These are phyloP conservation scores for Mellivora capensis DNA, from an alignment of 2,113 vertebrate species.

Conservation along the genomic window DNA sequence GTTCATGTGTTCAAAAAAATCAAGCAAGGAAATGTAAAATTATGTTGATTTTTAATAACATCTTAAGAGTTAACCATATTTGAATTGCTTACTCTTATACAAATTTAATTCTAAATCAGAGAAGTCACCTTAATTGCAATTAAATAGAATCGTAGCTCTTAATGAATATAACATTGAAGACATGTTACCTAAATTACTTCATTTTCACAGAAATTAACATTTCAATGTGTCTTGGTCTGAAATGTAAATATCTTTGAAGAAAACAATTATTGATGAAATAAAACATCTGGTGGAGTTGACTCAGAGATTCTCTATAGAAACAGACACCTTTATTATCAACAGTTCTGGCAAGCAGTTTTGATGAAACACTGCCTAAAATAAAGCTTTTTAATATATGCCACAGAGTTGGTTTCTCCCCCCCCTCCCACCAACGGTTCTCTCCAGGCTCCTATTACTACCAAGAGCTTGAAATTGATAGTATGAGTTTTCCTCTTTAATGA, in stretches of 20 bases:
- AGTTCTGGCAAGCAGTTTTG: background rate
- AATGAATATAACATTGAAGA: background rate
- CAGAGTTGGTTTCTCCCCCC: background rate
- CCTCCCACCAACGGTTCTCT: background rate
- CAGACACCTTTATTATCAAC: slow-evolving; percentile 39
- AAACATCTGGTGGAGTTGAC: slow-evolving; percentile 43
- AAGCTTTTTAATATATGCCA: slow-evolving; percentile 57
- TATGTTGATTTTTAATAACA: slow-evolving; percentile 52
- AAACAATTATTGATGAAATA: slow-evolving; percentile 51
- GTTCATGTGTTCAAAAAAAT: slow-evolving; percentile 49
- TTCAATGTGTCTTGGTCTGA: slow-evolving; percentile 28
- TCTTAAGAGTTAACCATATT: slow-evolving; percentile 30
- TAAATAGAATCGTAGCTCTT: slow-evolving; percentile 35
- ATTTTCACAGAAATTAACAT: slow-evolving; percentile 50
- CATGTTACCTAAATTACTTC: background rate
- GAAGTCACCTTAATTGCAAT: slow-evolving; percentile 37
- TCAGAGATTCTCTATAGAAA: slow-evolving; percentile 36
- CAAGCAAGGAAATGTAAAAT: slow-evolving; percentile 57
- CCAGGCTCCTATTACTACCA: background rate
- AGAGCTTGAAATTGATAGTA: background rate
- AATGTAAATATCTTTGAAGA: slow-evolving; percentile 56
- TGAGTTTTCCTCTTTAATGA: background rate
- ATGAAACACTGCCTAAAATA: slow-evolving; percentile 37
- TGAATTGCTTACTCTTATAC: slow-evolving; percentile 15
- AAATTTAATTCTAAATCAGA: slow-evolving; percentile 52